Evolutionary conservation across 64 coral and sea anemone species (phyloP).

Genomic region (Pocillopora damicornis): DNA sequence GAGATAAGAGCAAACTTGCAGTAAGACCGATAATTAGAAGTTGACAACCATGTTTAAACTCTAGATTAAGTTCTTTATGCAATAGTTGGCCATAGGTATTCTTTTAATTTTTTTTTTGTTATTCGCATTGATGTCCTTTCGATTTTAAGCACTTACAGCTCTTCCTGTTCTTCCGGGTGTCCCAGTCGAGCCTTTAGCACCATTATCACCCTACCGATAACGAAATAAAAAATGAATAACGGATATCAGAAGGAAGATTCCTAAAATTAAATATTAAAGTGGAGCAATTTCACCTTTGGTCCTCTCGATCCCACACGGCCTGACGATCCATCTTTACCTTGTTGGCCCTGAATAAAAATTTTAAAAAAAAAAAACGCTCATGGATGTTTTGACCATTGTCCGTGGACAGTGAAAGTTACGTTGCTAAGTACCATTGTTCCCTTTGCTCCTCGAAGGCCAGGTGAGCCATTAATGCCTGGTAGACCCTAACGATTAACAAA

Average conservation of each 20-base stretch:
- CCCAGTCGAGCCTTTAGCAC: neutral
- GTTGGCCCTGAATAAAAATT: neutral
- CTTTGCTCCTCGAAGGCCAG: conserved; percentile 14
- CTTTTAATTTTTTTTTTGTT: too few species aligned
- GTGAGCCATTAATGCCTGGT: neutral
- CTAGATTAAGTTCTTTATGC: too few species aligned
- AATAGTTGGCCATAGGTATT: too few species aligned
- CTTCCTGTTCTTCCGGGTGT: conserved; percentile 9
- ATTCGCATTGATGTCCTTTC: too few species aligned
- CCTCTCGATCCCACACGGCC: neutral
- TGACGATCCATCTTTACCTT: neutral
- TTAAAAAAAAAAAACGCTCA: neutral
- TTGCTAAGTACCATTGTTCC: neutral
- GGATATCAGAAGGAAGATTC: neutral
- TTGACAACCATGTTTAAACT: too few species aligned
- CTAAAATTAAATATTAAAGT: neutral
- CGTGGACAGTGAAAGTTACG: too few species aligned
- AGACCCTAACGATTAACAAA: neutral
- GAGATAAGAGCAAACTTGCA: too few species aligned
- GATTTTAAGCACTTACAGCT: neutral
- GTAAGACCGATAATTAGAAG: too few species aligned
- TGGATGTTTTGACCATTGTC: neutral
- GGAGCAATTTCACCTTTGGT: neutral
- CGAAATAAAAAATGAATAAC: neutral
- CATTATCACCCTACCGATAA: neutral